These are phyloP conservation scores for Eugnorisma glareosa DNA, from an alignment of 2,888 invertebrate genomes.

Conservation along the genomic window DNA sequence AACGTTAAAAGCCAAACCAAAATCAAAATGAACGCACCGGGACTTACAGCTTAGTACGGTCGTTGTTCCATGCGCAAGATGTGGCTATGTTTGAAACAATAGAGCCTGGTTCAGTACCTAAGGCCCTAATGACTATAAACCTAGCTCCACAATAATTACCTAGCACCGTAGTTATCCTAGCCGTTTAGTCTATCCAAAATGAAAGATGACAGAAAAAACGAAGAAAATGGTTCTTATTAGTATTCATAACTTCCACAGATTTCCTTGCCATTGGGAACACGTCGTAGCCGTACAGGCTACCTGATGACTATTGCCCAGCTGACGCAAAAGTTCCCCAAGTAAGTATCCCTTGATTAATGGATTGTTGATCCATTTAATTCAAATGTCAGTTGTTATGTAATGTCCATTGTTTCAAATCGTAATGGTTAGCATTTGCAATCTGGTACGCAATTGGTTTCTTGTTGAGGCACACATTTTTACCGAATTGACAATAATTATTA, in stretches of 20 bases:
- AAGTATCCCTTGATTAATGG: constrained; percentile 53
- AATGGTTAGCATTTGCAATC: neutral
- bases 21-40: too few species aligned
- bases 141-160: too few species aligned
- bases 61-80: too few species aligned
- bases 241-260: constrained; percentile 90
- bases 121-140: too few species aligned
- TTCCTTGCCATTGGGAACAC: constrained; percentile 96
- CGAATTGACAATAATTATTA: neutral
- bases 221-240: neutral
- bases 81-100: too few species aligned
- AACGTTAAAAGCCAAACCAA: too few species aligned
- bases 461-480: neutral
- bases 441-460: neutral
- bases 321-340: constrained; percentile 93
- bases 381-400: too few species aligned
- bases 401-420: constrained; percentile 8
- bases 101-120: too few species aligned
- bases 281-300: constrained; percentile 97
- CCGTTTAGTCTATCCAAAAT: too few species aligned
- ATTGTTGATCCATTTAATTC: neutral
- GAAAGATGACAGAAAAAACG: neutral
- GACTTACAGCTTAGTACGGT: too few species aligned
- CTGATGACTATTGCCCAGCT: constrained; percentile 96
- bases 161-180: too few species aligned